phyloP scores from a whole-genome alignment of 1,140 invertebrate species.

The Oreohelix idahoensis region DNA sequence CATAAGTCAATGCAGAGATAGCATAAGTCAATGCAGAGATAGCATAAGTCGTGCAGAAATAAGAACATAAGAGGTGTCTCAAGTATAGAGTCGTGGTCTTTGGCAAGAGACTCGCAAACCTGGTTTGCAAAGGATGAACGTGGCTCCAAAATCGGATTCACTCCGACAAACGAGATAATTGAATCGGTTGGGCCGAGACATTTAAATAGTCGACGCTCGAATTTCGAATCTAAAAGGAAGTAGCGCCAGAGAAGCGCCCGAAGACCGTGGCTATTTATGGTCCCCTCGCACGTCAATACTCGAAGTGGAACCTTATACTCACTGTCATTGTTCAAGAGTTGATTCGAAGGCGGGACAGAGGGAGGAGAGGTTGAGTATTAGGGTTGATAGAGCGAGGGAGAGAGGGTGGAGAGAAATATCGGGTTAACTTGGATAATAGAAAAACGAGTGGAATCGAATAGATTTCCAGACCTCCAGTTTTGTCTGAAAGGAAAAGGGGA shows the following conservation, averaged over 20 bases:
- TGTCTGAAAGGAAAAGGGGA: background rate
- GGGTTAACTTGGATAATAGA: constrained; percentile 6
- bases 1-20: too few species aligned
- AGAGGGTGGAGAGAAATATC: background rate
- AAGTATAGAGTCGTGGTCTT: too few species aligned
- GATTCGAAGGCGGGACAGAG: constrained; percentile 9
- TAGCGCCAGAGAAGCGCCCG: background rate
- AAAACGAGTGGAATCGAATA: constrained; percentile 25
- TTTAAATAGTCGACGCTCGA: background rate
- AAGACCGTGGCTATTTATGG: background rate
- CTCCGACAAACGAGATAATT: constrained; percentile 19
- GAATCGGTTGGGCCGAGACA: constrained; percentile 21
- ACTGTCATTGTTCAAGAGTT: background rate
- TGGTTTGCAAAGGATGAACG: background rate
- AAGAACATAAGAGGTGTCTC: too few species aligned
- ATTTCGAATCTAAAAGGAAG: constrained; percentile 6
- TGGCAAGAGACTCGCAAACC: too few species aligned
- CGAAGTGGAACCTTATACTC: background rate
- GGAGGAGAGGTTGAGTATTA: background rate
- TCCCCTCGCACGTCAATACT: constrained; percentile 8
- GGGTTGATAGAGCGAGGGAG: background rate
- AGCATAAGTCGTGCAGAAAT: too few species aligned
- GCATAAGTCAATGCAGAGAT: too few species aligned
- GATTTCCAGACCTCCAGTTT: background rate
- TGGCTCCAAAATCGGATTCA: constrained; percentile 17